Evolutionary conservation across 2,113 vertebrate genomes (phyloP), one percentile per base, ranked within the genome.

Genomic region (Grantiella picta): DNA sequence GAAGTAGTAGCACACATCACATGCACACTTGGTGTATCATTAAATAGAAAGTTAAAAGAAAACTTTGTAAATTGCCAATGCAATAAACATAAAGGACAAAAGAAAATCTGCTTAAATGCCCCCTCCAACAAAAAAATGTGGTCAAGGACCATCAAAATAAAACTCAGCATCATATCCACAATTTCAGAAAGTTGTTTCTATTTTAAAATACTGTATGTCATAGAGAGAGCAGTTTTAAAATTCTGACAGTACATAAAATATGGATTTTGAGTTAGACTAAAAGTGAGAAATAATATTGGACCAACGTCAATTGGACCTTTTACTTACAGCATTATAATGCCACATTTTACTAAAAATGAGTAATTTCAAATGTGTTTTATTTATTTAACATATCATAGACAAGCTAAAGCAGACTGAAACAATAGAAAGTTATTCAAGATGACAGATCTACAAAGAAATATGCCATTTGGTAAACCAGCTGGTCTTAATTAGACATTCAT

Each of bases 401-500:
- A 16, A 86, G 13, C 40, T 91, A 92, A 78, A 84, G 59, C 72
- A 93, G 79, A 83, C 12, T 69, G 56, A 73, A 94, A 80, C 49
- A 94, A 69, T 3, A 10, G 10, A 78, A 93, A 85, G 38, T 33
- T 82, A 84, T 89, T 86, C 91, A 89, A 56, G 57, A 80, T 78
- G 38, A 94, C 35, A 94, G 60, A 72, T 49, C 63, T 76, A 53
- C 23, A 95, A 89, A 85, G 49, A 73, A 90, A 92, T 76, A 25
- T 79, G 56, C 70, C 87, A 95, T 95, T 91, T 95, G 84, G 85
- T 50, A 72, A 95, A 86, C 45, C 66, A 96, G 90, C 50, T 95
- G 84, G 93, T 70, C 75, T 76, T 63, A 89, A 85, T 36, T 75
- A 85, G 59, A 52, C 36, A 1, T 69, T 77, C 35, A 76, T 42